These are phyloP conservation scores for Phaethornis superciliosus DNA, from an alignment of 2,113 vertebrate species.

Conservation along the genomic window DNA sequence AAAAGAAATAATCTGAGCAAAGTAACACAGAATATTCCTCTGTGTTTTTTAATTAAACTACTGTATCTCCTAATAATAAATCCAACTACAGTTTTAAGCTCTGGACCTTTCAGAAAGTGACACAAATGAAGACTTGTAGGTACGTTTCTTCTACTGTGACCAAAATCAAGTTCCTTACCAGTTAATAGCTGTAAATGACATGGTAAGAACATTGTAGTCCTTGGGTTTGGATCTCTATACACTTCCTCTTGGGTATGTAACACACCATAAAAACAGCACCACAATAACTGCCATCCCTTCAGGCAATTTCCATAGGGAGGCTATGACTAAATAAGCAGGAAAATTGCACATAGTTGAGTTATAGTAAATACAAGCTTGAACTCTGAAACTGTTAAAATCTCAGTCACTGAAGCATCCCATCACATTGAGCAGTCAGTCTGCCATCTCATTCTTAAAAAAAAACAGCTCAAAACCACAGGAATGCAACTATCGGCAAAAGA, in stretches of 20 bases:
- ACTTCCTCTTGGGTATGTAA: background rate
- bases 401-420: background rate
- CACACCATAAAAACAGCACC: background rate
- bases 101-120: background rate
- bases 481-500: conserved; percentile 11
- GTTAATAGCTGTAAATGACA: background rate
- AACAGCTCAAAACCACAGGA: conserved; percentile 22
- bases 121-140: background rate
- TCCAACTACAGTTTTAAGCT: background rate
- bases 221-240: background rate
- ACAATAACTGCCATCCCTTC: background rate
- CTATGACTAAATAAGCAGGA: background rate
- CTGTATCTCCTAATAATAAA: background rate
- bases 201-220: background rate
- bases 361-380: background rate
- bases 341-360: background rate
- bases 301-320: background rate
- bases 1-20: background rate
- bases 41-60: background rate
- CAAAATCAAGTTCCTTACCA: background rate
- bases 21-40: background rate
- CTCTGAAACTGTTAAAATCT: background rate
- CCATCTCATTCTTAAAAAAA: background rate
- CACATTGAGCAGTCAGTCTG: background rate
- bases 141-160: background rate